A percentile compares a stretch with the other conserved stretches of the same genome.
Evolutionary conservation across 2,888 invertebrate species (phyloP).

Genomic region (Metacarcinus magister): DNA sequence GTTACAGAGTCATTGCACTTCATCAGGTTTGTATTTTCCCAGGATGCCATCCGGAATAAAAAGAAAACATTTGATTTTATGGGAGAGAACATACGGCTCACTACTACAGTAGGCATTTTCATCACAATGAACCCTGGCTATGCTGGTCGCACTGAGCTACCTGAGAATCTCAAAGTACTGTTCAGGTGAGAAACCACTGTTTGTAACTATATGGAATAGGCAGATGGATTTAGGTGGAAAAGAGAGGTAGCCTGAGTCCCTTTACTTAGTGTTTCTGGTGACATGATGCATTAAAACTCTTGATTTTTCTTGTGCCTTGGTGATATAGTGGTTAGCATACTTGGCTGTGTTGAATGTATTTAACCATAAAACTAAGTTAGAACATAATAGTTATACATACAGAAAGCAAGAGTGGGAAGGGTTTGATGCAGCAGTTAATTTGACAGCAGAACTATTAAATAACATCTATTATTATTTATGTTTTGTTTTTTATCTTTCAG

Average conservation of each 20-base stretch:
- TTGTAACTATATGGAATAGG: not conserved
- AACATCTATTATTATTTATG: not conserved
- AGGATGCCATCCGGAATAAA: conserved; percentile 95
- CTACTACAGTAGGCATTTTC: conserved; percentile 95
- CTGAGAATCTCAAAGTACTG: conserved; percentile 89
- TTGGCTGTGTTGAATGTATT: too few species aligned
- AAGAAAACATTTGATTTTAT: conserved; percentile 95
- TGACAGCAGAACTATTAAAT: not conserved
- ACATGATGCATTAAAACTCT: too few species aligned
- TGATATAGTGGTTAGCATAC: too few species aligned
- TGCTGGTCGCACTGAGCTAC: conserved; percentile 95
- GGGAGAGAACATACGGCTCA: conserved; percentile 94
- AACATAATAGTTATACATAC: too few species aligned
- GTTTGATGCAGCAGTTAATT: too few species aligned
- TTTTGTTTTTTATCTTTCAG: conserved; percentile 86
- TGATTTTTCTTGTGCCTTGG: too few species aligned
- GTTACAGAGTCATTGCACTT: not conserved
- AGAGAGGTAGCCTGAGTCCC: too few species aligned
- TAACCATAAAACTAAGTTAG: too few species aligned
- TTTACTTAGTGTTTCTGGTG: too few species aligned
- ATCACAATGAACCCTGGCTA: conserved; percentile 99
- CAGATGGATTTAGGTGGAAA: not conserved
- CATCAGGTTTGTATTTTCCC: conserved; percentile 72
- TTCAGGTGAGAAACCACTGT: conserved; percentile 84
- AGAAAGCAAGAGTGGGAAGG: too few species aligned